A percentile compares a stretch with the other conserved stretches of the same genome.
Evolutionary conservation across 1,140 invertebrate species (phyloP).

Genomic region (Coenobita brevimanus): DNA sequence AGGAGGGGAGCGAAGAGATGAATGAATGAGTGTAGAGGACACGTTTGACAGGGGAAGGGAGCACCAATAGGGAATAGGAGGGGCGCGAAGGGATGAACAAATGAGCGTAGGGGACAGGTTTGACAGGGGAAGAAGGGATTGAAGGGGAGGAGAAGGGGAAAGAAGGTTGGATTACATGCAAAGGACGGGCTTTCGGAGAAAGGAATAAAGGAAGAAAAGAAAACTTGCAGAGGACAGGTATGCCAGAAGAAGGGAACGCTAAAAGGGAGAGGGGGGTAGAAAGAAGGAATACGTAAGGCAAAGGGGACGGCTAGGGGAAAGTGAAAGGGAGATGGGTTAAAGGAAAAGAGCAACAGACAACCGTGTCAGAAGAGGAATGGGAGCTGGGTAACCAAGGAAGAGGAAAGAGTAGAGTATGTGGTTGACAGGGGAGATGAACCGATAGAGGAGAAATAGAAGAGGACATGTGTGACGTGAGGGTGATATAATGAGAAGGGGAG

Average conservation of each 20-base stretch:
- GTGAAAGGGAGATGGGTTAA: too few species aligned
- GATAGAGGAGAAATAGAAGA: too few species aligned
- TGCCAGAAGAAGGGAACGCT: not conserved
- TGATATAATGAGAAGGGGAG: not conserved
- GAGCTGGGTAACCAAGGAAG: not conserved
- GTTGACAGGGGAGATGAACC: too few species aligned
- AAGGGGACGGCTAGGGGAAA: too few species aligned
- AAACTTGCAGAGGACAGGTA: not conserved
- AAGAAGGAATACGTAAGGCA: too few species aligned
- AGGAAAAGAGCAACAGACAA: too few species aligned
- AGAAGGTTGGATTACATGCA: not conserved
- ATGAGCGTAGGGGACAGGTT: not conserved
- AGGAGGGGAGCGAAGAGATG: not conserved
- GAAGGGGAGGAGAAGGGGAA: not conserved
- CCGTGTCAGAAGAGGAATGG: too few species aligned
- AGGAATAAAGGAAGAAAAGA: constrained; percentile 1
- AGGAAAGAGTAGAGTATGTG: not conserved
- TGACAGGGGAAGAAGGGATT: not conserved
- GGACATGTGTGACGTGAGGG: too few species aligned
- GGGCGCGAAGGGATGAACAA: not conserved
- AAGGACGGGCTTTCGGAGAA: too few species aligned
- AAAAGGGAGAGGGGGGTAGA: not conserved
- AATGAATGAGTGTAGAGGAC: not conserved
- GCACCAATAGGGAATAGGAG: too few species aligned
- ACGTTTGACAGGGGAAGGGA: not conserved